Conservation (phyloP, 2,113 vertebrate species). For the Orthonyx spaldingii region DNA sequence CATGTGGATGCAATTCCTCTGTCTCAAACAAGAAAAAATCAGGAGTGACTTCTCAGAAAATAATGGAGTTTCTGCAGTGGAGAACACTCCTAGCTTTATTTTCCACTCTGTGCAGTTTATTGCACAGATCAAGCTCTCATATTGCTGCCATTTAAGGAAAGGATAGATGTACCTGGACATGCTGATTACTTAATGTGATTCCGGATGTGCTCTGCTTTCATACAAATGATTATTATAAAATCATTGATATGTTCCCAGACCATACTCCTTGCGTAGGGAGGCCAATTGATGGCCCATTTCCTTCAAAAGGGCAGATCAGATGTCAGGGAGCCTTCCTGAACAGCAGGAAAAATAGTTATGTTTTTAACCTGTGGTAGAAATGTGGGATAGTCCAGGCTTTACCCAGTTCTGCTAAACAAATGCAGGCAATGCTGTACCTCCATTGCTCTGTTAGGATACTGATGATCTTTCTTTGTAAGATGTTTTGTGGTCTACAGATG, state of each 20-base stretch:
- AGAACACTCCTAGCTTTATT: not conserved
- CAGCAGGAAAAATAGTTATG: not conserved
- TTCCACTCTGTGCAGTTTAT: not conserved
- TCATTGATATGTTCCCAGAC: not conserved
- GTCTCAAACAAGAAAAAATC: constrained; percentile 1
- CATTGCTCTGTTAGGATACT: not conserved
- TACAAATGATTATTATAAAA: not conserved
- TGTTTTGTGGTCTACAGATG: not conserved
- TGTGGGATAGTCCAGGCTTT: not conserved
- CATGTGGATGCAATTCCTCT: constrained; percentile 25
- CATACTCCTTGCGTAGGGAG: not conserved
- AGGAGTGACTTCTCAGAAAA: constrained; percentile 9
- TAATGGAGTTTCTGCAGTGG: not conserved
- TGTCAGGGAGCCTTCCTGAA: not conserved
- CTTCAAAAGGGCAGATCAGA: not conserved
- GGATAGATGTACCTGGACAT: not conserved
- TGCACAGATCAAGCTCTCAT: not conserved
- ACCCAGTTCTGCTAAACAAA: not conserved
- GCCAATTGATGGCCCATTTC: not conserved
- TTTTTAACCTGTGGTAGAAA: not conserved
- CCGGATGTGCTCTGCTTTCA: not conserved
- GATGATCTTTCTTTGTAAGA: not conserved
- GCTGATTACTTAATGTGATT: not conserved
- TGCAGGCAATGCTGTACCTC: not conserved
- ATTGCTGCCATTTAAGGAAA: not conserved